Evolutionary conservation across 1,140 invertebrate species (phyloP).

Genomic region (Onthophagus taurus): DNA sequence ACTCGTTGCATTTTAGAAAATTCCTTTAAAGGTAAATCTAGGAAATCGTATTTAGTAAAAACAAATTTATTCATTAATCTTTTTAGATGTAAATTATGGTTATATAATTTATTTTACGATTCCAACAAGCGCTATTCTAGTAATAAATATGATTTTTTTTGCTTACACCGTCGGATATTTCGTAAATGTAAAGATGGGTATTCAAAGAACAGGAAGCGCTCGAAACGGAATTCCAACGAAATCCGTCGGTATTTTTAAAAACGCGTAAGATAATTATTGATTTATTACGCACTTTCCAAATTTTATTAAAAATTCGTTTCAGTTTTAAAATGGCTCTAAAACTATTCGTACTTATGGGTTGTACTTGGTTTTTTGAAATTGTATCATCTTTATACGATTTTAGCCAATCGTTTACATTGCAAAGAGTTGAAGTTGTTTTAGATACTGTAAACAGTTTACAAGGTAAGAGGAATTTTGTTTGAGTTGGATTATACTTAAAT

Average conservation of each 20-base stretch:
- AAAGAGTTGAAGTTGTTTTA: not conserved
- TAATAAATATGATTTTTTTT: conserved; percentile 5
- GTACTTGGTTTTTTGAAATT: conserved; percentile 7
- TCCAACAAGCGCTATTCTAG: not conserved
- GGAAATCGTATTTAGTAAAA: not conserved
- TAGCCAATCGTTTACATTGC: not conserved
- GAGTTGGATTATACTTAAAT: too few relatives aligned
- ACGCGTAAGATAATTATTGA: conserved; percentile 3
- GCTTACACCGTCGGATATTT: conserved; percentile 1
- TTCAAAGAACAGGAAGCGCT: not conserved
- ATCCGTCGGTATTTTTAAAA: not conserved
- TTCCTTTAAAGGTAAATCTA: not conserved
- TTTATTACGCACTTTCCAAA: not conserved
- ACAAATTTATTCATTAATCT: not conserved
- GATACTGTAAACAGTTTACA: not conserved
- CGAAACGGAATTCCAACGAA: not conserved
- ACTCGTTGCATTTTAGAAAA: conserved; percentile 1
- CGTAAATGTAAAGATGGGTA: conserved; percentile 1
- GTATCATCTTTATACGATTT: conserved; percentile 2
- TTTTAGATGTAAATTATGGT: conserved; percentile 2
- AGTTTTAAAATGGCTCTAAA: not conserved
- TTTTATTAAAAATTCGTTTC: not conserved
- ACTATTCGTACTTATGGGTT: conserved; percentile 4
- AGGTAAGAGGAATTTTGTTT: too few relatives aligned
- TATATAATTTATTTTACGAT: conserved; percentile 4